phyloP scores from a whole-genome alignment of 2,797 vertebrate genomes.

The Knipowitschia caucasica region DNA sequence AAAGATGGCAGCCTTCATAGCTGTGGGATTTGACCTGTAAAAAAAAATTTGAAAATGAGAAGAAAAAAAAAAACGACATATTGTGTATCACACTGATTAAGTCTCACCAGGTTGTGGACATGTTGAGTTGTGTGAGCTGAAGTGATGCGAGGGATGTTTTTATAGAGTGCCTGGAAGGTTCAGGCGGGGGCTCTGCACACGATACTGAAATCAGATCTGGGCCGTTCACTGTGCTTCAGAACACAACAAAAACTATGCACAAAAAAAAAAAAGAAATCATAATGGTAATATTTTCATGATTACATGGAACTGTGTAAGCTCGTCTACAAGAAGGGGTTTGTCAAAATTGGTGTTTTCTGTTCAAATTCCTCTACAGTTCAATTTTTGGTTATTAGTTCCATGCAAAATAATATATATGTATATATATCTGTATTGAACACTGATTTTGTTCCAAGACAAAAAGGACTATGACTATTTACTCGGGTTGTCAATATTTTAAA shows the following conservation, averaged over 20 bases:
- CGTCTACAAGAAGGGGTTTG: too few species aligned
- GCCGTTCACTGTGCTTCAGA: constrained; percentile 12
- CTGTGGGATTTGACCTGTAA: constrained; percentile 38
- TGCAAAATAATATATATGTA: too few species aligned
- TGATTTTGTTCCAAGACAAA: too few species aligned
- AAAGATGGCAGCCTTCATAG: constrained; percentile 59
- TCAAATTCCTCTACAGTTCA: too few species aligned
- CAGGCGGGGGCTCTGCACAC: constrained; percentile 51
- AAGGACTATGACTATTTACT: too few species aligned
- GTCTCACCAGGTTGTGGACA: constrained; percentile 58
- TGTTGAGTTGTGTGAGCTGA: constrained; percentile 15
- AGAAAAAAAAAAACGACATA: not conserved
- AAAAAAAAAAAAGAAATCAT: not conserved
- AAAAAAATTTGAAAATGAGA: constrained; percentile 19
- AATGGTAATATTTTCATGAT: not conserved
- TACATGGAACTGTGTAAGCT: not conserved
- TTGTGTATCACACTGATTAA: not conserved
- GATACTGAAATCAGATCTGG: constrained; percentile 61
- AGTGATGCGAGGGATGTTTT: constrained; percentile 36
- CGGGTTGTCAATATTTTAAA: too few species aligned
- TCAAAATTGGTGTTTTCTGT: too few species aligned
- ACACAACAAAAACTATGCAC: not conserved
- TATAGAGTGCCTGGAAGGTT: constrained; percentile 59
- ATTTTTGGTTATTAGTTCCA: too few species aligned
- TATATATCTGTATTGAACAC: too few species aligned